Evolutionary conservation across 2,113 vertebrate species (phyloP), one percentile per base, ranked within the genome.

Genomic region (Anolis sagrei): DNA sequence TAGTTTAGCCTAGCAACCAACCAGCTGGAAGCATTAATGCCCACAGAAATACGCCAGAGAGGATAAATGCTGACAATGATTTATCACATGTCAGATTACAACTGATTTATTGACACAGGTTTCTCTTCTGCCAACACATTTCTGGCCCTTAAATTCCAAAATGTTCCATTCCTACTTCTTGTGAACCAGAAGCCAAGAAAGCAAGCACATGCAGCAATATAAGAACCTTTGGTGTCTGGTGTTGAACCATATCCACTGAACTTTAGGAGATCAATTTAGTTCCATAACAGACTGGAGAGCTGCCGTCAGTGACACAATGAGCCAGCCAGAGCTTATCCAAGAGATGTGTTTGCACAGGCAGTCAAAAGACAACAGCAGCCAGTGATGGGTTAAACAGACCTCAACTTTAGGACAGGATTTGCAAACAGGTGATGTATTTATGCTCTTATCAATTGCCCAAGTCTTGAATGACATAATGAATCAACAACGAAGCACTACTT

Each of bases 321-420:
- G 84, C 70, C 72, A 75, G 78, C 78, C 58, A 74, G 72, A 75
- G 84, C 84, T 86, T 86, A 86, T 86, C 84, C 78, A 8, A 36
- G 29, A 86, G 7, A 29, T n/a, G 39, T 86, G 70, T 86, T 86
- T 86, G 70, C 84, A 81, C 84, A 86, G 84, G 84, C 84, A 75
- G 69, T 66, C 58, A 66, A 81, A 23, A 86, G 78, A 81, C 78
- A 86, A 86, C 78, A 86, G n/a, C 78, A 81, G 84, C 78, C 25
- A 75, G 23, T 34, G 70, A 81, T 14, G 84, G 84, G 84, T 86
- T 86, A 86, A 86, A 86, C 32, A 64, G 69, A 39, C 70, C 58
- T 29, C n/a, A 86, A 86, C 70, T 81, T 80, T 66, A 75, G 34
- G 49, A 34, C 78, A 36, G 70, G 69, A 75, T 86, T 81, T 81